Evolutionary conservation across 2,888 invertebrate genomes (phyloP).

Genomic region (Drosophila recens): DNA sequence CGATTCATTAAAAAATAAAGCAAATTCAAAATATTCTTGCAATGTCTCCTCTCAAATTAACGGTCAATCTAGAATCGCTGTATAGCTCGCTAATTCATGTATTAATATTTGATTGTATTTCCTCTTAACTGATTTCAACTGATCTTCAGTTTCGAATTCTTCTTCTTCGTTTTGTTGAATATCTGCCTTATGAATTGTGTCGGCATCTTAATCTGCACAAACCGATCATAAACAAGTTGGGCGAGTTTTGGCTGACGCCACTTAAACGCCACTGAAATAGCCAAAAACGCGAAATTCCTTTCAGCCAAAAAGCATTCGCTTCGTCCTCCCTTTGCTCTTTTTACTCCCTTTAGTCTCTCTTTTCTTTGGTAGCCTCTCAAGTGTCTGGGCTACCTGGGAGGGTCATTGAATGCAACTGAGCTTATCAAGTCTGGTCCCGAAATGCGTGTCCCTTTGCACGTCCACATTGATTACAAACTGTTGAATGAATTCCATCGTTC

Average conservation of each 20-base stretch:
- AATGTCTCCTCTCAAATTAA: background rate
- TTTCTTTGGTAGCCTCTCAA: background rate
- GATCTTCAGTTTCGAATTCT: background rate
- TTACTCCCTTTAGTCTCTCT: slow-evolving; percentile 7
- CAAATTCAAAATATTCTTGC: background rate
- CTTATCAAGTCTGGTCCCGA: slow-evolving; percentile 46
- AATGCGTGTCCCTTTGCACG: slow-evolving; percentile 45
- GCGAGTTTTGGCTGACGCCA: slow-evolving; percentile 61
- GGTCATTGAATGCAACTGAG: slow-evolving; percentile 72
- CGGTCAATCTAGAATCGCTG: background rate
- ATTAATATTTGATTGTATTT: background rate
- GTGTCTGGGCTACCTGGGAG: slow-evolving; percentile 48
- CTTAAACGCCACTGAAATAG: slow-evolving; percentile 71
- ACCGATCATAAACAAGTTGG: slow-evolving; percentile 62
- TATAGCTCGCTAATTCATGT: background rate
- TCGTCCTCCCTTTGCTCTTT: background rate
- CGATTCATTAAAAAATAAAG: background rate
- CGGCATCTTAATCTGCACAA: slow-evolving; percentile 52
- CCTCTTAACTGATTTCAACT: background rate
- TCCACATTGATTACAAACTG: slow-evolving; percentile 77
- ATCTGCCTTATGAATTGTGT: slow-evolving; percentile 28
- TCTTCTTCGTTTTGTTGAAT: background rate
- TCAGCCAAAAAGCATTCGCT: slow-evolving; percentile 21
- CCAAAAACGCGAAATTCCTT: slow-evolving; percentile 59
- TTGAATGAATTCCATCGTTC: slow-evolving; percentile 74